Base-by-base conservation (phyloP, 2,113 vertebrate species). In the Urocitellus parryii region DNA sequence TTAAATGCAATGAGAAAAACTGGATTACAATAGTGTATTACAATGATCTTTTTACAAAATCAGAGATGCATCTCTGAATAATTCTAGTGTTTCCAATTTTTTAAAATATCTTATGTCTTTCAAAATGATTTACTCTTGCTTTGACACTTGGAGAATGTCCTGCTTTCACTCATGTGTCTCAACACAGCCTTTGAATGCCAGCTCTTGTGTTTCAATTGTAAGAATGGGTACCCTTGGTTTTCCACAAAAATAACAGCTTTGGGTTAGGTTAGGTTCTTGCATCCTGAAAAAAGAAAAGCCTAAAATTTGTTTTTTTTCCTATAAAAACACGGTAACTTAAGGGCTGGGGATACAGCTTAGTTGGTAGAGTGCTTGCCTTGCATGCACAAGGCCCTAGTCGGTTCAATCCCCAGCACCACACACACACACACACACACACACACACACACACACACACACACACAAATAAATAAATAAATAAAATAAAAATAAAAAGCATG, bases 141-240 rank as follows among this genome's bases (percentile, higher is more conserved):
- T 77, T 93, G 95, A 92, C 16, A 88, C 65, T 91, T 97, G 12
- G 16, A 94, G 77, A 97, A 79, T 32, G 87, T 1, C 5, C 0
- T 81, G 18, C 84, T 24, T 20, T 61, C 14, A 20, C 48, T 77
- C 1, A 81, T 51, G 6, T 65, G 27, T 32, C 7, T 88, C 42
- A 34, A 73, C 6, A 58, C 18, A 39, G 29, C 80, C 39, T 96
- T 68, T 87, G 17, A 86, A 8, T 68, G 4, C 27, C 9, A 42
- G 76, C 73, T 22, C 32, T n/a, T n/a, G 77, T 94, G 6, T 37
- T 96, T 93, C 22, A 27, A 32, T 56, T 92, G 3, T 81, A 81
- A 97, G 63, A 25, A 68, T 61, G 2, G 13, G 51, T 93, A 95
- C 94, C 8, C 22, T 32, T 32, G 48, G 0, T 86, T 22, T 89